Evolutionary conservation across 2,888 invertebrate species (phyloP), one percentile per base, ranked within the genome.

Genomic region (Drosophila monieri): DNA sequence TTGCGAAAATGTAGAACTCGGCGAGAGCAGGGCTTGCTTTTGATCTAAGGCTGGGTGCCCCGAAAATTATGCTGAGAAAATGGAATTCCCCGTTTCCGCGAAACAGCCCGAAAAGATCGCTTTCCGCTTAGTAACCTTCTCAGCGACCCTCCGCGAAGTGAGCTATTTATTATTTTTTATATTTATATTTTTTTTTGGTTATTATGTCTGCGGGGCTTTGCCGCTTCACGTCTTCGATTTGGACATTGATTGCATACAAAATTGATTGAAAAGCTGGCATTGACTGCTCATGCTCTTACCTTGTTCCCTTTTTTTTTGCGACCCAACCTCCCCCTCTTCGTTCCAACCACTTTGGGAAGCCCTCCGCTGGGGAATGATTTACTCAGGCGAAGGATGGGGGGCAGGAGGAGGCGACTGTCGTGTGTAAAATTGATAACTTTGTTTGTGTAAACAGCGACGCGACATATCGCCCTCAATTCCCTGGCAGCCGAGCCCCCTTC

Each of bases 231-330:
- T 73, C 80, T 80, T 77, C 80, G 81, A 80, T 88, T 90, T 85
- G 81, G 80, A 89, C 86, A 88, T 79, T 89, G 89, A 88, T 90
- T 89, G 89, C 89, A 88, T 90, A 88, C 80, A 72, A 85, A 89
- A 88, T 88, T 88, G 85, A 86, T 85, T 84, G 69, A 76, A 83
- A 74, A 73, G 53, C 78, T 70, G 69, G 62, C 71, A 74, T 37
- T 44, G 59, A 25, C 56, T 37, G 32, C 32, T 51, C 12, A 35
- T 35, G 14, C 35, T 35, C 53, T 15, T 49, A 52, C 59, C 64
- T 51, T 18, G 27, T 39, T 18, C 23, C 6, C 3, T 47, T 53
- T n/a, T 10, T 23, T 18, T 18, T 18, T 30, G 10, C 10, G 12
- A 10, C 9, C 12, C n/a, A n/a, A 6, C 18, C 37, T 25, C 37